phyloP scores from a whole-genome alignment of 2,888 invertebrate genomes.

The Melanargia galathea region DNA sequence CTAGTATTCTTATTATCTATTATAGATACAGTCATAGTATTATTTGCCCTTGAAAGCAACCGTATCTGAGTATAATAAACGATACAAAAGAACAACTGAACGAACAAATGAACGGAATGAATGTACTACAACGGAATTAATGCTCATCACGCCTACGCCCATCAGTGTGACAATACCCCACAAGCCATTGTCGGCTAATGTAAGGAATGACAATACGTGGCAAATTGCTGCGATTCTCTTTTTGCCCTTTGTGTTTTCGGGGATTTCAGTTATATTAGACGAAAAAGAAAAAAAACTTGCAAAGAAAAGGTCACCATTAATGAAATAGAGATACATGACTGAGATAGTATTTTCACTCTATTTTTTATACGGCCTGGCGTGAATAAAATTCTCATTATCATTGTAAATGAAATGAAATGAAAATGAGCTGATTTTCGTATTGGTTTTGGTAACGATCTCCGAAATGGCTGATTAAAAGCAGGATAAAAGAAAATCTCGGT shows the following conservation, averaged over 20 bases:
- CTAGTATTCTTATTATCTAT: too few species aligned
- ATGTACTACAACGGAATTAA: conserved; percentile 9
- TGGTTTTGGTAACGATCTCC: too few species aligned
- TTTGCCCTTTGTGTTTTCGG: conserved; percentile 33
- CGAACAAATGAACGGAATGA: conserved; percentile 14
- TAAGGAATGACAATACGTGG: conserved; percentile 35
- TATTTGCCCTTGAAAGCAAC: too few species aligned
- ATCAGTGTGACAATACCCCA: conserved; percentile 16
- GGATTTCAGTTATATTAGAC: conserved; percentile 31
- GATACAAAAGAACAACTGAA: conserved; percentile 3
- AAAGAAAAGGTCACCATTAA: conserved; percentile 17
- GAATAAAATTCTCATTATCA: not conserved
- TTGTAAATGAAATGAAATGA: too few species aligned
- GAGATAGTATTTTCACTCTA: conserved; percentile 1
- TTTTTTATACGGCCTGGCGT: not conserved
- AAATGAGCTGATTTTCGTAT: too few species aligned
- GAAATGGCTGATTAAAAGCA: too few species aligned
- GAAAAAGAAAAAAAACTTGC: conserved; percentile 26
- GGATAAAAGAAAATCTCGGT: too few species aligned
- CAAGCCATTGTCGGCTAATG: conserved; percentile 29
- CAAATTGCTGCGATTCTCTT: conserved; percentile 31
- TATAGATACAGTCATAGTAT: too few species aligned
- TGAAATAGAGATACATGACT: not conserved
- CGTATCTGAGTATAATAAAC: not conserved
- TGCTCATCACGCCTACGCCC: conserved; percentile 26